These are phyloP conservation scores for human DNA, from an alignment of 2,113 vertebrate species.

Conservation along the genomic window GRCh38 chr2:50751501-50752000, in stretches of 20 bases:
- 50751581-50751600: background rate
- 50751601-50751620: background rate
- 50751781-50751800: slow-evolving; percentile 12
- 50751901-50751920: background rate
- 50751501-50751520: background rate
- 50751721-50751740: background rate
- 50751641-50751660: background rate
- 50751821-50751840: background rate
- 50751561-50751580: background rate
- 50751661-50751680: background rate
- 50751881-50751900: background rate
- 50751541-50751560: background rate
- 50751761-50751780: background rate
- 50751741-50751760: background rate
- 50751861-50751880: background rate
- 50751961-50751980: background rate
- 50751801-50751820: background rate
- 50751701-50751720: background rate
- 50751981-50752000: background rate
- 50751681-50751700: background rate
- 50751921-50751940: background rate
- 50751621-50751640: background rate
- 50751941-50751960: background rate
- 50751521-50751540: background rate
- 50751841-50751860: background rate